Percentiles rank a stretch among this genome's conserved stretches.
phyloP scores from a whole-genome alignment of 2,797 vertebrate species.

The Lateolabrax maculatus region DNA sequence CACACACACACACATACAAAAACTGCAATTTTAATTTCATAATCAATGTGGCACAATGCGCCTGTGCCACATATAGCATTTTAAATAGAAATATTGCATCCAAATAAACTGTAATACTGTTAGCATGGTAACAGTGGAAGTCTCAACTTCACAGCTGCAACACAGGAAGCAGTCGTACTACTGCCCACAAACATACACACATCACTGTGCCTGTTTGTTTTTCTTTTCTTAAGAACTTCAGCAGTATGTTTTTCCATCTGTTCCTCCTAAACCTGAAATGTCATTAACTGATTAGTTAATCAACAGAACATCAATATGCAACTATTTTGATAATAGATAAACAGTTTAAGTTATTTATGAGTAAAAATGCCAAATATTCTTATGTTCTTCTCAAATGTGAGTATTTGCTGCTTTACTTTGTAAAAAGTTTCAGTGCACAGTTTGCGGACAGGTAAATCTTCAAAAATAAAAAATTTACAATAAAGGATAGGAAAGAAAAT shows the following conservation, averaged over 20 bases:
- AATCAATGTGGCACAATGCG: background rate
- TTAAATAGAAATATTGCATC: background rate
- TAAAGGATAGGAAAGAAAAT: no score
- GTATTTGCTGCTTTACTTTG: background rate
- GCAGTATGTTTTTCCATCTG: background rate
- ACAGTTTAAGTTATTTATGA: background rate
- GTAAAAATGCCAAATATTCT: background rate
- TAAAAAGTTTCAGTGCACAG: no score
- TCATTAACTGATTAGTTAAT: background rate
- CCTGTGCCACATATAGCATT: background rate
- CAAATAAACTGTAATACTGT: background rate
- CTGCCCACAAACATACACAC: background rate
- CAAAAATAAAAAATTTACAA: no score
- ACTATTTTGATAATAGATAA: background rate
- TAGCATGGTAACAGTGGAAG: no score
- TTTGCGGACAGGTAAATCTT: no score
- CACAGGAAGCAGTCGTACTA: background rate
- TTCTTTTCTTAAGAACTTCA: background rate
- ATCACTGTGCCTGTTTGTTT: background rate
- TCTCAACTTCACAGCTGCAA: background rate
- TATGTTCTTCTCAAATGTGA: background rate
- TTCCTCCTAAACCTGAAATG: background rate
- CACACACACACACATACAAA: constrained; percentile 15
- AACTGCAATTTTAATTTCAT: background rate
- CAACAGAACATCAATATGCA: background rate